Percentiles rank a stretch among this genome's conserved stretches.
phyloP scores from a whole-genome alignment of 30 jellyfish, hydroid and myxozoan species.

The Aurelia aurita complex sp. Pacific region DNA sequence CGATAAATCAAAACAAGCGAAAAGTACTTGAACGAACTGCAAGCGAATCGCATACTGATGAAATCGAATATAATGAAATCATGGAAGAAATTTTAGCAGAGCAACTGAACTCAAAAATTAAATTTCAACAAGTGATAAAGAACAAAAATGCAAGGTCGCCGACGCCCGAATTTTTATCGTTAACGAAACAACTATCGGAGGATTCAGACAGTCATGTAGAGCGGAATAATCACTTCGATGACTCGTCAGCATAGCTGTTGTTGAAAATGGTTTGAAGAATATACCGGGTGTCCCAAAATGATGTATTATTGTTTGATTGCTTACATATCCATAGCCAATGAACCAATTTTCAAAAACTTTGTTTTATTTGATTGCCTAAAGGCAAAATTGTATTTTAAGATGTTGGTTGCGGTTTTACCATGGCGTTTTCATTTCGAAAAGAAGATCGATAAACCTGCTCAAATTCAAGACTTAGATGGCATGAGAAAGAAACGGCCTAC shows the following conservation, averaged over 20 bases:
- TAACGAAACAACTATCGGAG: slow-evolving; percentile 42
- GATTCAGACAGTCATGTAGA: slow-evolving; percentile 40
- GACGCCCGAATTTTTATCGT: slow-evolving; percentile 66
- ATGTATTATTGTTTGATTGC: no score
- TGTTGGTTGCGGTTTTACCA: no score
- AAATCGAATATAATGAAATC: slow-evolving; percentile 58
- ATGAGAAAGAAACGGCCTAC: no score
- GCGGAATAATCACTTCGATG: slow-evolving; percentile 4
- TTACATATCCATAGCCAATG: no score
- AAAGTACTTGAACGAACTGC: slow-evolving; percentile 61
- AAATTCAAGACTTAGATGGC: no score
- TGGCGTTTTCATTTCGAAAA: no score
- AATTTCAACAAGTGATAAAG: background rate
- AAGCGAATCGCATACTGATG: slow-evolving; percentile 74
- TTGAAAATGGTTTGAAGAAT: background rate
- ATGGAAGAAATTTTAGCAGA: slow-evolving; percentile 62
- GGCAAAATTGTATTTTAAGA: no score
- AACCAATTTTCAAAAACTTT: no score
- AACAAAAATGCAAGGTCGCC: slow-evolving; percentile 33
- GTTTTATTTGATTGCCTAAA: no score
- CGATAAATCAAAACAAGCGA: slow-evolving; percentile 34
- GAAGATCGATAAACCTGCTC: no score
- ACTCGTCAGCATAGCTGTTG: slow-evolving; percentile 16
- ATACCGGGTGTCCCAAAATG: no score
- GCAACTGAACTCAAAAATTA: slow-evolving; percentile 18